phyloP scores from a whole-genome alignment of 2,888 invertebrate genomes.

The Crepidodera aurea region DNA sequence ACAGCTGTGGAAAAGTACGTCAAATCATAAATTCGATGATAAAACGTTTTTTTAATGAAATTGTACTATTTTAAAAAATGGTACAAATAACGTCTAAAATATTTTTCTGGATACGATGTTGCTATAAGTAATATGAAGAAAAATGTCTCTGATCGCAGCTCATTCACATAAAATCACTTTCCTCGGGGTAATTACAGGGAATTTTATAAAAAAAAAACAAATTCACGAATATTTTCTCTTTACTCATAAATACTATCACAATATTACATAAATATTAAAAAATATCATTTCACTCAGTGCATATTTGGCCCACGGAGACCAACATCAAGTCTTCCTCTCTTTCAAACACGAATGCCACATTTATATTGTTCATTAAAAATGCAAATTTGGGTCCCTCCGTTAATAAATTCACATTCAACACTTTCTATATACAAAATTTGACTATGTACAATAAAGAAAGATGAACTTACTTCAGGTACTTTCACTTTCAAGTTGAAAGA shows the following conservation, averaged over 20 bases:
- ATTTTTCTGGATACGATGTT: too few relatives aligned
- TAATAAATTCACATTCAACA: constrained; percentile 36
- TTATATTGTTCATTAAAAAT: constrained; percentile 33
- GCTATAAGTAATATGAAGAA: too few relatives aligned
- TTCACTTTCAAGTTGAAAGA: constrained; percentile 7
- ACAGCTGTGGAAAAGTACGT: too few relatives aligned
- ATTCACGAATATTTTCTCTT: constrained; percentile 23
- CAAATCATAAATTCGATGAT: too few relatives aligned
- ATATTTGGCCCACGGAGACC: constrained; percentile 18
- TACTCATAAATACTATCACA: constrained; percentile 39
- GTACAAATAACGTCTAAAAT: too few relatives aligned
- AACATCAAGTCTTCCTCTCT: constrained; percentile 31
- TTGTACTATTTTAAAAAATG: too few relatives aligned
- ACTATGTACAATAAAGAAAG: constrained; percentile 34
- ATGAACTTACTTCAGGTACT: constrained; percentile 16
- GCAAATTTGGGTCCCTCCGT: constrained; percentile 37
- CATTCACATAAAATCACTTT: too few relatives aligned
- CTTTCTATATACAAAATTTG: constrained; percentile 28
- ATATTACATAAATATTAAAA: constrained; percentile 38
- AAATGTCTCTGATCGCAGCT: too few relatives aligned
- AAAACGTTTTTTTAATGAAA: too few relatives aligned
- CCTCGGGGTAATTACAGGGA: too few relatives aligned
- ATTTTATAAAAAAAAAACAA: not conserved
- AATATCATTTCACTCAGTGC: constrained; percentile 38
- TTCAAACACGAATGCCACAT: constrained; percentile 31